These are phyloP conservation scores for Rhagoletis zephyria DNA, from an alignment of 1,140 invertebrate species.

Conservation along the genomic window DNA sequence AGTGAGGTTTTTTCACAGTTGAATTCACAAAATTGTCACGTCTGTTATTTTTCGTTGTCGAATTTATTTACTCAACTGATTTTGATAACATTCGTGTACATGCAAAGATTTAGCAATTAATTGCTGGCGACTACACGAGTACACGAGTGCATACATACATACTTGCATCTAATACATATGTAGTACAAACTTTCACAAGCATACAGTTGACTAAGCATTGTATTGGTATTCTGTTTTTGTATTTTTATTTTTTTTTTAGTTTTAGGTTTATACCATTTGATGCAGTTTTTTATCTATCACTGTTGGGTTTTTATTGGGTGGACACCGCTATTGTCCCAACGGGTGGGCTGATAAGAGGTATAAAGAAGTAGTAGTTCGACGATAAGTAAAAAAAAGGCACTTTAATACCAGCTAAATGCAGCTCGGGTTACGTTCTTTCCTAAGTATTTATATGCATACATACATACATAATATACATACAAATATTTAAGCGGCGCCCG, in stretches of 20 bases:
- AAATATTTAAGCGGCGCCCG: too few species aligned
- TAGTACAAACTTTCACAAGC: not conserved
- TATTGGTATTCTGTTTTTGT: conserved; percentile 12
- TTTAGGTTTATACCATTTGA: not conserved
- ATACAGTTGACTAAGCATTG: conserved; percentile 2
- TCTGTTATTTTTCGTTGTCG: conserved; percentile 69
- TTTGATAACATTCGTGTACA: conserved; percentile 73
- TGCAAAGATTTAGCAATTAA: conserved; percentile 58
- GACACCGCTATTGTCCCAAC: conserved; percentile 27
- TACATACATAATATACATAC: not conserved
- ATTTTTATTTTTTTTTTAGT: conserved; percentile 2
- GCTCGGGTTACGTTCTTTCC: conserved; percentile 9
- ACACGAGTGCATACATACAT: not conserved
- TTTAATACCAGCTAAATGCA: not conserved
- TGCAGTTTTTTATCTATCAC: not conserved
- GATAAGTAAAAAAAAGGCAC: not conserved
- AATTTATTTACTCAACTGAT: conserved; percentile 73
- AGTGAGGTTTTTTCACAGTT: conserved; percentile 61
- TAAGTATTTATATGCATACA: not conserved
- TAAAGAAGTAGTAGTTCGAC: not conserved
- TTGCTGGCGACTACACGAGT: conserved; percentile 2
- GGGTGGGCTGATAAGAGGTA: conserved; percentile 2
- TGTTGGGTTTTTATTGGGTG: not conserved
- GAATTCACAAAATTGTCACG: conserved; percentile 73
- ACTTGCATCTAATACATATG: not conserved